Evolutionary conservation across 1,140 invertebrate species (phyloP).

Genomic region (Diplogasteroides magnus): DNA sequence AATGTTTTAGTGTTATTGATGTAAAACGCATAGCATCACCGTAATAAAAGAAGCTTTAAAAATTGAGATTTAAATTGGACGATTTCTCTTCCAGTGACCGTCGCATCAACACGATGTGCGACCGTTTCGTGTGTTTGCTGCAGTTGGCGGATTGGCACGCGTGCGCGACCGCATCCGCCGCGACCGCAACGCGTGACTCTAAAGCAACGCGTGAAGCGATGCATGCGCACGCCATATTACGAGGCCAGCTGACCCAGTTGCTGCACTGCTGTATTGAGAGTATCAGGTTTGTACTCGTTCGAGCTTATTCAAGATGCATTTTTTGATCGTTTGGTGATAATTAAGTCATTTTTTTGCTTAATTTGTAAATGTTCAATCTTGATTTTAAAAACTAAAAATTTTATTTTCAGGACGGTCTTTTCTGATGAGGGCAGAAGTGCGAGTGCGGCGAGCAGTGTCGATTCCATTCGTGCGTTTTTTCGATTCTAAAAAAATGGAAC

Average conservation of each 20-base stretch:
- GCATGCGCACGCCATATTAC: conserved; percentile 2
- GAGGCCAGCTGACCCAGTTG: conserved; percentile 8
- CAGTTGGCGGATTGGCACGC: conserved; percentile 16
- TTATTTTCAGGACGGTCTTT: too few species aligned
- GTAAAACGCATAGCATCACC: too few species aligned
- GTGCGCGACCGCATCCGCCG: not conserved
- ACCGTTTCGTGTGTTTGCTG: conserved; percentile 20
- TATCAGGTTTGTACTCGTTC: too few species aligned
- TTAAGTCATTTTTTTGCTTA: too few species aligned
- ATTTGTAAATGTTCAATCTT: too few species aligned
- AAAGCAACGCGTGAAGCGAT: too few species aligned
- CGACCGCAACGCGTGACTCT: not conserved
- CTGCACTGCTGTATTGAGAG: conserved; percentile 29
- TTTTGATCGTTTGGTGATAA: too few species aligned
- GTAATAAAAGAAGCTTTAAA: too few species aligned
- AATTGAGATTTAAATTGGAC: too few species aligned
- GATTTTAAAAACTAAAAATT: too few species aligned
- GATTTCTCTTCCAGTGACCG: conserved; percentile 21
- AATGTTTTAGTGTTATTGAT: too few species aligned
- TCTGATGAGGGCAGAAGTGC: conserved; percentile 22
- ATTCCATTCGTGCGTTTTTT: conserved; percentile 7
- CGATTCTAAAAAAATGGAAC: not conserved
- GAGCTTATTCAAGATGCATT: too few species aligned
- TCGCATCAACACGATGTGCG: conserved; percentile 10
- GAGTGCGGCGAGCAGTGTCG: conserved; percentile 3